Base-by-base conservation (phyloP, 2,797 vertebrate genomes). In the Mormyrus hasselquistii region DNA sequence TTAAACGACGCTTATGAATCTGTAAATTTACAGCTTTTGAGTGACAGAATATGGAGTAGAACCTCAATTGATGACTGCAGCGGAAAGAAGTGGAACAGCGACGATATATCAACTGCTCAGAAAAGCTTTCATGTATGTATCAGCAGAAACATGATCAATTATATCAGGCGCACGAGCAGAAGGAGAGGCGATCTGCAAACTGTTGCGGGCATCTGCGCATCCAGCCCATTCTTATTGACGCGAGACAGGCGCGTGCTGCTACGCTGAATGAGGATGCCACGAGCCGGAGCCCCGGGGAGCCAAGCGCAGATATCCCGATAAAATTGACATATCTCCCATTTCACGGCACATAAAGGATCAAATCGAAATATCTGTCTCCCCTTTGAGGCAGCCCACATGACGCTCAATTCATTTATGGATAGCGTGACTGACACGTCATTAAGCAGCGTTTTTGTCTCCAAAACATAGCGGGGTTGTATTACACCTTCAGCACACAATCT, bases 171-270 rank as follows among this genome's bases (percentile, higher is more conserved):
- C 47, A 69, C 6, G 57, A 49, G 50, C 76, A 85, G 73, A 83
- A 65, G 89, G 76, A 53, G 76, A 85, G 25, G 69, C 76, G 53
- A 82, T 82, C 69, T 84, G 29, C 49, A 83, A 88, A 88, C 88
- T 89, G 79, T 84, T 83, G 86, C 59, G 44, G 86, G 22, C 89
- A 89, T 86, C 89, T 89, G 89, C 41, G 65, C 86, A 62, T 89
- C 69, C n/a, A 59, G 10, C 86, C 89, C 65, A 49, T 59, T 41
- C 38, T 82, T 50, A 89, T 87, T 88, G 89, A 84, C 55, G 89
- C 76, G 86, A 50, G 89, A 84, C 87, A 79, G 87, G 85, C 89
- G 89, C 89, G 89, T 88, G 89, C 89, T 82, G 89, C n/a, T 87
- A 49, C 65, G 52, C n/a, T 87, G 69, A 87, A 83, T 87, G 53